Conservation (phyloP, 2,113 vertebrate genomes). For the Lamprologus speciosus region DNA sequence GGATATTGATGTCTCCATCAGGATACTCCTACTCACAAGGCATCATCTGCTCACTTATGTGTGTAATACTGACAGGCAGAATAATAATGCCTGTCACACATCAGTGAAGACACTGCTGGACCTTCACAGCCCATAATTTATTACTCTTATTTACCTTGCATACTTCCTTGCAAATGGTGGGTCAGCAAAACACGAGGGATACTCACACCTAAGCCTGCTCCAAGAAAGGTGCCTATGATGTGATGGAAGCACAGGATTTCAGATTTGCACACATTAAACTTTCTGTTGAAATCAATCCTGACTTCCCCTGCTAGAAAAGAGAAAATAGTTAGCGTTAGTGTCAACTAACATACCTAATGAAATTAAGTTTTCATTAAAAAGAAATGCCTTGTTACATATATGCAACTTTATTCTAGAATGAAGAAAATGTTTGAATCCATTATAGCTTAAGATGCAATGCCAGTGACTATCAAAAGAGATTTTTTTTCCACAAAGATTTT, state of each 20-base stretch:
- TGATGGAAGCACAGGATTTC: slow-evolving; percentile 11
- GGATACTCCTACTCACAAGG: slow-evolving; percentile 64
- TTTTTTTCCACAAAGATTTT: neutral
- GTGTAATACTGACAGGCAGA: slow-evolving; percentile 81
- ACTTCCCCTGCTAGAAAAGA: neutral
- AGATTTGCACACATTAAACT: neutral
- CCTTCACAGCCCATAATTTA: slow-evolving; percentile 72
- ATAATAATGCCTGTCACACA: slow-evolving; percentile 83
- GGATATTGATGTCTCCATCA: slow-evolving; percentile 84
- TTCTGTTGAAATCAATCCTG: neutral
- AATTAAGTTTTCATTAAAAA: neutral
- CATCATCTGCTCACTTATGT: slow-evolving; percentile 76
- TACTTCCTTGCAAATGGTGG: slow-evolving; percentile 45
- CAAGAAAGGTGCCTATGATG: neutral
- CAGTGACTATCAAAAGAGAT: neutral
- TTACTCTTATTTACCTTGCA: slow-evolving; percentile 74
- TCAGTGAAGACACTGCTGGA: slow-evolving; percentile 74
- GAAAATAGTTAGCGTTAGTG: neutral
- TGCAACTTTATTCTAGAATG: neutral
- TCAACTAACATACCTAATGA: neutral
- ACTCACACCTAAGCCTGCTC: slow-evolving; percentile 39
- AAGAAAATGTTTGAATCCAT: neutral
- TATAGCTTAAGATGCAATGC: neutral
- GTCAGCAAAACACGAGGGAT: slow-evolving; percentile 54
- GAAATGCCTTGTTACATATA: neutral